A percentile compares a stretch with the other conserved stretches of the same genome.
phyloP scores from a whole-genome alignment of 2,113 vertebrate species.

The Electrona antarctica region DNA sequence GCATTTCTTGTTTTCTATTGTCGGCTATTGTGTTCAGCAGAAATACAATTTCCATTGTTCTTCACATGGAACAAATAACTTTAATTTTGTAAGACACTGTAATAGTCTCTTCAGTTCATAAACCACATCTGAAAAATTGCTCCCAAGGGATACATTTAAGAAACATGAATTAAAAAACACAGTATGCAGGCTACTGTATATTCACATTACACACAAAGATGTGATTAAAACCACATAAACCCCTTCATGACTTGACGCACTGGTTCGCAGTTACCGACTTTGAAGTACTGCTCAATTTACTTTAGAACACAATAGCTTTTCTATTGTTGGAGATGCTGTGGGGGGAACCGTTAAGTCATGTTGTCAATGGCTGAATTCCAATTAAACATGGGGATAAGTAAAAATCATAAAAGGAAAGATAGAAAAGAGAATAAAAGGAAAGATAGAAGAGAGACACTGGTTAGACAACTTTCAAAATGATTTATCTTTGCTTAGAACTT shows the following conservation, averaged over 20 bases:
- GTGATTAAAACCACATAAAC: slow-evolving; percentile 5
- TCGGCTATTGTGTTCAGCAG: slow-evolving; percentile 20
- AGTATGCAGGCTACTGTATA: too few relatives aligned
- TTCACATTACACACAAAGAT: neutral
- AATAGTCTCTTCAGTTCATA: neutral
- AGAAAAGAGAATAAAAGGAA: neutral
- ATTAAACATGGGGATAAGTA: neutral
- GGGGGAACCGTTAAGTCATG: neutral
- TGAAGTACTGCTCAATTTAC: neutral
- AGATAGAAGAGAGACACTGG: neutral
- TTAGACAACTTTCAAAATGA: slow-evolving; percentile 17
- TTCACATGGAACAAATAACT: slow-evolving; percentile 36
- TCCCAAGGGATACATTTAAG: neutral
- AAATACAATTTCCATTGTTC: slow-evolving; percentile 30
- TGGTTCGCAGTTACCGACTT: neutral
- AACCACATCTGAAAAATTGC: slow-evolving; percentile 4
- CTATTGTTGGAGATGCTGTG: neutral
- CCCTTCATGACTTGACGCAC: neutral
- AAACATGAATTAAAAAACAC: too few relatives aligned
- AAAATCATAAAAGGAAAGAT: neutral
- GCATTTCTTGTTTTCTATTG: slow-evolving; percentile 25
- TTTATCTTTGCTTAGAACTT: slow-evolving; percentile 28
- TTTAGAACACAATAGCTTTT: slow-evolving; percentile 12
- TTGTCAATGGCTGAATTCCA: neutral
- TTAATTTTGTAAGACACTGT: slow-evolving; percentile 15